A percentile compares a stretch with the other conserved stretches of the same genome.
Evolutionary conservation across 2,797 vertebrate genomes (phyloP).

Genomic region (Sciaenops ocellatus): DNA sequence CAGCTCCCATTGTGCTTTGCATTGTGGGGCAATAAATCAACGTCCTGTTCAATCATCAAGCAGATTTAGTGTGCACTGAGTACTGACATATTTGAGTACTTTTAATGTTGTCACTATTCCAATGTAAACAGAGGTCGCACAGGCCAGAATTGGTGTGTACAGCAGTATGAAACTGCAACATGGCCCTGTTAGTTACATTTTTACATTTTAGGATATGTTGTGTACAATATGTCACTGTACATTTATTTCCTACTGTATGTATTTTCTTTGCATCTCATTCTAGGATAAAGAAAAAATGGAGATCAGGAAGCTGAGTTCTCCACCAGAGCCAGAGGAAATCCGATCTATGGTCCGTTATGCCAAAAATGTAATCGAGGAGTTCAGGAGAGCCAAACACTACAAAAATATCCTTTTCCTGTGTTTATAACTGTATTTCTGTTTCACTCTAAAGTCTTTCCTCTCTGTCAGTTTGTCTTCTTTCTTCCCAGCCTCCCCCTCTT

Average conservation of each 20-base stretch:
- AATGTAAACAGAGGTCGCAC: background rate
- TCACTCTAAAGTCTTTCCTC: background rate
- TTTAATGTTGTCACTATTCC: background rate
- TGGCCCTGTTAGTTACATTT: background rate
- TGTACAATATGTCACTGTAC: background rate
- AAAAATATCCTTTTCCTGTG: conserved; percentile 96
- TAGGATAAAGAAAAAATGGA: conserved; percentile 96
- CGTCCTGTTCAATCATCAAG: background rate
- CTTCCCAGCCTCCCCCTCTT: conserved; percentile 3
- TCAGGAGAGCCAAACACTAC: conserved; percentile 97
- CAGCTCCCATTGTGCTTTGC: background rate
- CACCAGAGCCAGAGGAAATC: conserved; percentile 87
- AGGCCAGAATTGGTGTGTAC: background rate
- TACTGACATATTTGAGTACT: background rate
- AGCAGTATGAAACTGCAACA: background rate
- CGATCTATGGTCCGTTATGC: conserved; percentile 92
- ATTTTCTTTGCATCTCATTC: background rate
- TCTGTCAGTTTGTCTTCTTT: background rate
- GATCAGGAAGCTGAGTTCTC: conserved; percentile 84
- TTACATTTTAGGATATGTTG: background rate
- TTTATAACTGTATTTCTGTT: background rate
- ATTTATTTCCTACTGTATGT: background rate
- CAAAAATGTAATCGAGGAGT: conserved; percentile 96
- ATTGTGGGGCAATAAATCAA: background rate
- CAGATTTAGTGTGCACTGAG: background rate